Conservation (phyloP, 2,797 vertebrate species). For the Anniella stebbinsi region DNA sequence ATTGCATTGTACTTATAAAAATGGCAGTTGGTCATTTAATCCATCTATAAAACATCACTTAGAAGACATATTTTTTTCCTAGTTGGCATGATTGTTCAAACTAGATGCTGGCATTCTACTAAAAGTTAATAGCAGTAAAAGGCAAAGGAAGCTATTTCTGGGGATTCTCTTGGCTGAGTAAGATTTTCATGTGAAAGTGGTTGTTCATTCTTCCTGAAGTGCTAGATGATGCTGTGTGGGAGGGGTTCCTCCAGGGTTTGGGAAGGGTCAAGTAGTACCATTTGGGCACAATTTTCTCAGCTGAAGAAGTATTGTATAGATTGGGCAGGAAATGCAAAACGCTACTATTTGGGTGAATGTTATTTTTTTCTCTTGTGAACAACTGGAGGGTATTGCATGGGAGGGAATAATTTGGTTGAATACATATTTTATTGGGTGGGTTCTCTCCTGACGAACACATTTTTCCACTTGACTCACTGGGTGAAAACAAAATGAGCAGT, state of each 20-base stretch:
- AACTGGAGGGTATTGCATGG: constrained; percentile 62
- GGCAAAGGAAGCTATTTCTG: constrained; percentile 7
- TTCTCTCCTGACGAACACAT: constrained; percentile 53
- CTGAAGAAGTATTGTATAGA: neutral
- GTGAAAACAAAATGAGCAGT: constrained; percentile 64
- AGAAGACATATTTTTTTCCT: constrained; percentile 37
- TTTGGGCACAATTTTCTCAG: constrained; percentile 27
- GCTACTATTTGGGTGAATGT: constrained; percentile 7
- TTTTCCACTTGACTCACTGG: constrained; percentile 64
- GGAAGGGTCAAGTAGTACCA: constrained; percentile 6
- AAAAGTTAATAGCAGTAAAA: constrained; percentile 40
- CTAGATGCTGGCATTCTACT: constrained; percentile 48
- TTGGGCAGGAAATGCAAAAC: constrained; percentile 38
- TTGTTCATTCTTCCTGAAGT: neutral
- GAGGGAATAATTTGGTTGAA: constrained; percentile 58
- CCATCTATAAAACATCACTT: constrained; percentile 41
- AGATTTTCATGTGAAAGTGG: neutral
- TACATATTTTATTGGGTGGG: constrained; percentile 47
- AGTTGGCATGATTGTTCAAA: constrained; percentile 50
- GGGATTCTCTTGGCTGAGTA: neutral
- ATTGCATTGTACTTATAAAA: neutral
- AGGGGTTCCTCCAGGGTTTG: constrained; percentile 20
- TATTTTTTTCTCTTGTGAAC: constrained; percentile 45
- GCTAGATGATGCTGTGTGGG: neutral
- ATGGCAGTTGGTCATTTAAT: constrained; percentile 15